A percentile compares a stretch with the other conserved stretches of the same genome.
These are phyloP conservation scores for Alosa sapidissima DNA, from an alignment of 2,797 vertebrate genomes.

Conservation along the genomic window DNA sequence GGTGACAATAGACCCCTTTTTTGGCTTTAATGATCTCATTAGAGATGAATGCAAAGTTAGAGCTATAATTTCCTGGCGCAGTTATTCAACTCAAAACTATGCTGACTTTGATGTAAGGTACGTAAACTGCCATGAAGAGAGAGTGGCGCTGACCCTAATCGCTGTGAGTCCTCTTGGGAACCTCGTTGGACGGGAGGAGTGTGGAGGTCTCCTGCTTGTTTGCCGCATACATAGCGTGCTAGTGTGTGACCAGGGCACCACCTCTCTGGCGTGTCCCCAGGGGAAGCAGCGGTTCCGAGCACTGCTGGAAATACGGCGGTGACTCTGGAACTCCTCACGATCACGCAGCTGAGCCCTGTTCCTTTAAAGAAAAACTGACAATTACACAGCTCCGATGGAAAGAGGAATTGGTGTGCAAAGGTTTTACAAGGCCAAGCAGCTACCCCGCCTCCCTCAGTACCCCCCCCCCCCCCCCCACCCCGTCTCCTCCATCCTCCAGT, in stretches of 20 bases:
- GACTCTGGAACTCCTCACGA: conserved; percentile 52
- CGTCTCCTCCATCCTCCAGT: background rate
- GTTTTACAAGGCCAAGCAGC: conserved; percentile 69
- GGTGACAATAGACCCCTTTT: background rate
- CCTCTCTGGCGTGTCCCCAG: conserved; percentile 49
- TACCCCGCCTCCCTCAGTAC: background rate
- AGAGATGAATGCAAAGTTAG: background rate
- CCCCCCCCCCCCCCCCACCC: background rate
- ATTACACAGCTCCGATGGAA: conserved; percentile 63
- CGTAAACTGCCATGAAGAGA: background rate
- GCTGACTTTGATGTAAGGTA: background rate
- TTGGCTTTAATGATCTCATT: conserved; percentile 8
- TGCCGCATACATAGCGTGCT: background rate
- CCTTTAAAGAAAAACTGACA: conserved; percentile 61
- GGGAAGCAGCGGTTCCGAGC: background rate
- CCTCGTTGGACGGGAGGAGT: background rate
- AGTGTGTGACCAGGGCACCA: conserved; percentile 37
- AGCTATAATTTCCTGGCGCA: background rate
- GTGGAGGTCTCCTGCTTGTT: background rate
- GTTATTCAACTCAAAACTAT: background rate
- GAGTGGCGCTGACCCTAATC: background rate
- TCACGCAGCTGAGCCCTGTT: conserved; percentile 42
- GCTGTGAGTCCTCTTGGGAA: conserved; percentile 24
- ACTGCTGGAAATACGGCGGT: conserved; percentile 53
- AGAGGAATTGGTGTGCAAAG: conserved; percentile 65